Evolutionary conservation across 2,113 vertebrate genomes (phyloP), one percentile per base, ranked within the genome.

Genomic region (Apistogramma diplotaenia): DNA sequence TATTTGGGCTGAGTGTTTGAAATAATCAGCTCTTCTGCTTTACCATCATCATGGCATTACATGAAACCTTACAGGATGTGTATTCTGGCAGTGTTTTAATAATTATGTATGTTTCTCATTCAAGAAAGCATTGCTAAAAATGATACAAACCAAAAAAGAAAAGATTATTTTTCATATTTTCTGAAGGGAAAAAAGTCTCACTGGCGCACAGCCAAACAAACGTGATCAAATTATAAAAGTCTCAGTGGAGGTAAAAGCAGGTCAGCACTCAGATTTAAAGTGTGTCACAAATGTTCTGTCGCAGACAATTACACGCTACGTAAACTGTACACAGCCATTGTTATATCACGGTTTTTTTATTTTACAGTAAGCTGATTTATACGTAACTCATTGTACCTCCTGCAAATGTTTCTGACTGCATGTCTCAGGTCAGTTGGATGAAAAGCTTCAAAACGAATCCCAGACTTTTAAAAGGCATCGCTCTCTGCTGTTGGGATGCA

Each of bases 1-100:
- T 72, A 87, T 79, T 78, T 84, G 78, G 73, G 81, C 31, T 79
- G 82, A 87, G 57, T 73, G 56, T 60, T 74, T 23, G 6, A 58
- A 62, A 27, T 71, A 60, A 3, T 74, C 2, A 16, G 35, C 35
- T 85, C 13, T 54, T 51, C 27, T 53, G 37, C 23, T 53, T 58
- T 74, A 35, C 19, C 29, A 29, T 81, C 27, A 77, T 21, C 49
- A 65, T 27, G 4, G 9, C 53, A 70, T 60, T 51, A 61, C 46
- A 59, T 54, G 3, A 83, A 80, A 67, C n/a, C n/a, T 35, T 29
- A 19, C 23, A 67, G 16, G 0, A 7, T 1, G 9, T 67, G 37
- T 49, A 51, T 15, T 70, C 18, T 46, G 75, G 61, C 56, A 59
- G 33, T 59, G 43, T 54, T 82, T 7, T 35, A 74, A 58, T 74